phyloP scores from a whole-genome alignment of 2,113 vertebrate species.

The Sphaerodactylus townsendi region DNA sequence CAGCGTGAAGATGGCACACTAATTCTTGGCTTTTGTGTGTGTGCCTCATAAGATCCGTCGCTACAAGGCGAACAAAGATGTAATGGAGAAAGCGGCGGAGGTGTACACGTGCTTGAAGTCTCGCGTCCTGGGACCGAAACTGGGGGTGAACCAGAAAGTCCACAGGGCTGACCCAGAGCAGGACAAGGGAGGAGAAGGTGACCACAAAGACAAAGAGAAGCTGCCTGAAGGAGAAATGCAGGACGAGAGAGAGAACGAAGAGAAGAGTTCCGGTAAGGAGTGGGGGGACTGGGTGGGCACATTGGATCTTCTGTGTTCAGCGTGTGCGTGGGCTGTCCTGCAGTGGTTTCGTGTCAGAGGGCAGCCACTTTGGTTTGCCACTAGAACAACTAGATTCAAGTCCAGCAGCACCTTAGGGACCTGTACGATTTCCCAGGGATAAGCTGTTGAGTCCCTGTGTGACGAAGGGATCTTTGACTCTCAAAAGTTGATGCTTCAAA shows the following conservation, averaged over 20 bases:
- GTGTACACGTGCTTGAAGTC: conserved; percentile 95
- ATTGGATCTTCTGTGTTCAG: accelerated
- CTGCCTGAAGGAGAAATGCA: conserved; percentile 66
- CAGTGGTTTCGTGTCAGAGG: too few species aligned
- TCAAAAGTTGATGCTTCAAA: too few species aligned
- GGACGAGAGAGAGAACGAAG: conserved; percentile 71
- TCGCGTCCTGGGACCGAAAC: conserved; percentile 87
- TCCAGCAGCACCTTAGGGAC: too few species aligned
- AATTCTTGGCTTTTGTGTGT: background rate
- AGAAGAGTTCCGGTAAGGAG: conserved; percentile 48
- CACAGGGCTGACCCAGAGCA: conserved; percentile 71
- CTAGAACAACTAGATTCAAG: too few species aligned
- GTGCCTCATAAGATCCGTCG: conserved; percentile 85
- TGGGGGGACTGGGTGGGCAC: accelerated
- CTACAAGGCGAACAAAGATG: conserved; percentile 92
- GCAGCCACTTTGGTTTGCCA: too few species aligned
- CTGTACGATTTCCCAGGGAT: too few species aligned
- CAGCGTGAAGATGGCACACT: too few species aligned
- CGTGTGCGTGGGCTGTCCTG: background rate
- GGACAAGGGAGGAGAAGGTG: conserved; percentile 70
- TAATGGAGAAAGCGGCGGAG: conserved; percentile 93
- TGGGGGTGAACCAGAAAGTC: conserved; percentile 79
- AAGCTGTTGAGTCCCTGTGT: too few species aligned
- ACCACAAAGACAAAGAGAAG: conserved; percentile 57
- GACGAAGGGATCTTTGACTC: too few species aligned